phyloP scores from a whole-genome alignment of 2,888 invertebrate genomes.

The Stenoptilia bipunctidactyla region DNA sequence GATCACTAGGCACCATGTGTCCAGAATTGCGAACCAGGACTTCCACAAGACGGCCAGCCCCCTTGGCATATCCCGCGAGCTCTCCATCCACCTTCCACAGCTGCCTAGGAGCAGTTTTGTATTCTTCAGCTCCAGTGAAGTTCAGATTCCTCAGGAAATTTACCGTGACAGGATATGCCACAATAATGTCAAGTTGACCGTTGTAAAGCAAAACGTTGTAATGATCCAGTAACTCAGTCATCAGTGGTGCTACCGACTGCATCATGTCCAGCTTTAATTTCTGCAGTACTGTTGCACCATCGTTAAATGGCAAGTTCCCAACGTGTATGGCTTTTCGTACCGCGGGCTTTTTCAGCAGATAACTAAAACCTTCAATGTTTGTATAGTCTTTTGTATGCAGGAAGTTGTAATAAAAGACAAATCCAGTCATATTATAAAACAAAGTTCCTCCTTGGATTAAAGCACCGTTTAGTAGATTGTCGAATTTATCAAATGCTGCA shows the following conservation, averaged over 20 bases:
- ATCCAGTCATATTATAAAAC: conserved; percentile 80
- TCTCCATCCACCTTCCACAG: conserved; percentile 82
- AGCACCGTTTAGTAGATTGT: conserved; percentile 71
- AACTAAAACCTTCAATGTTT: conserved; percentile 35
- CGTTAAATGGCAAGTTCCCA: conserved; percentile 67
- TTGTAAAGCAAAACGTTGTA: conserved; percentile 74
- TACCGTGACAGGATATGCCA: conserved; percentile 71
- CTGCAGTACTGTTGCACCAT: conserved; percentile 54
- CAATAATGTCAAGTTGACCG: conserved; percentile 83
- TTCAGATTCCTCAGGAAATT: conserved; percentile 77
- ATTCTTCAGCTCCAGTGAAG: conserved; percentile 74
- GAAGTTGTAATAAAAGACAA: conserved; percentile 80
- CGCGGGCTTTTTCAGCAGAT: conserved; percentile 37
- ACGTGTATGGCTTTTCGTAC: conserved; percentile 73
- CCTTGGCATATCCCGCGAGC: conserved; percentile 81
- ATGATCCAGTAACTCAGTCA: conserved; percentile 51
- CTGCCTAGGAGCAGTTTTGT: conserved; percentile 71
- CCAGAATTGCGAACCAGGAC: conserved; percentile 82
- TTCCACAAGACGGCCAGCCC: conserved; percentile 78
- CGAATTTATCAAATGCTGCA: conserved; percentile 78
- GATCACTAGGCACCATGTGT: conserved; percentile 77
- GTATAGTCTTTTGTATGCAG: conserved; percentile 57
- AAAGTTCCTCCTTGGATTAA: conserved; percentile 30
- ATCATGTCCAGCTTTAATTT: conserved; percentile 68
- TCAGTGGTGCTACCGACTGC: conserved; percentile 63